Evolutionary conservation across 1,140 invertebrate genomes (phyloP).

Genomic region (Watersipora subatra): DNA sequence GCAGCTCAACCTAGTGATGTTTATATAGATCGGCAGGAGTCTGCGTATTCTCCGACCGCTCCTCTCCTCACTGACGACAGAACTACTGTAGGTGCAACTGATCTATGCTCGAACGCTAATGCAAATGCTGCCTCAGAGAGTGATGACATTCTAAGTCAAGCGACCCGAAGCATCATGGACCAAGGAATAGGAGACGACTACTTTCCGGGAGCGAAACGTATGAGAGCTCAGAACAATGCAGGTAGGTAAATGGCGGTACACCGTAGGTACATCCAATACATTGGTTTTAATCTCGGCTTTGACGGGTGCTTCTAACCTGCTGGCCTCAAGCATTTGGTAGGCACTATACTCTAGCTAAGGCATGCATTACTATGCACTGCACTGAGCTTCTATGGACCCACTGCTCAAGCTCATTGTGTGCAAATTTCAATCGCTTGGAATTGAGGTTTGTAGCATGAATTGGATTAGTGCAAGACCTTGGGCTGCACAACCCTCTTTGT

Average conservation of each 20-base stretch:
- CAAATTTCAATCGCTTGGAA: no score
- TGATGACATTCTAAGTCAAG: not conserved
- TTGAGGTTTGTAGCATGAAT: no score
- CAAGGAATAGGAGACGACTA: not conserved
- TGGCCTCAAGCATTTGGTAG: no score
- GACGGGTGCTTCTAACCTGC: no score
- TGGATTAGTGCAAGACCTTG: no score
- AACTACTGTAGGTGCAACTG: not conserved
- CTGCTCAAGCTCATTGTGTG: no score
- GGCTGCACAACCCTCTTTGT: no score
- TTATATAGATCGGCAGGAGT: not conserved
- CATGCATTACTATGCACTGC: no score
- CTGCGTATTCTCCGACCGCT: not conserved
- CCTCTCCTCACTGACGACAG: not conserved
- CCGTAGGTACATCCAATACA: no score
- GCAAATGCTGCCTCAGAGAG: not conserved
- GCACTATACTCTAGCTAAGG: no score
- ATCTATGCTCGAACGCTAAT: not conserved
- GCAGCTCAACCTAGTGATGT: not conserved
- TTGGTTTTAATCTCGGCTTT: no score
- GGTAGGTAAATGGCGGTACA: not conserved
- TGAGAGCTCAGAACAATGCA: not conserved
- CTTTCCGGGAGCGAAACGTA: not conserved
- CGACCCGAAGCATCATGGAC: not conserved
- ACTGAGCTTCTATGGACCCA: no score